Evolutionary conservation across 2,113 vertebrate genomes (phyloP), one percentile per base, ranked within the genome.

Genomic region (Arvicanthis niloticus): DNA sequence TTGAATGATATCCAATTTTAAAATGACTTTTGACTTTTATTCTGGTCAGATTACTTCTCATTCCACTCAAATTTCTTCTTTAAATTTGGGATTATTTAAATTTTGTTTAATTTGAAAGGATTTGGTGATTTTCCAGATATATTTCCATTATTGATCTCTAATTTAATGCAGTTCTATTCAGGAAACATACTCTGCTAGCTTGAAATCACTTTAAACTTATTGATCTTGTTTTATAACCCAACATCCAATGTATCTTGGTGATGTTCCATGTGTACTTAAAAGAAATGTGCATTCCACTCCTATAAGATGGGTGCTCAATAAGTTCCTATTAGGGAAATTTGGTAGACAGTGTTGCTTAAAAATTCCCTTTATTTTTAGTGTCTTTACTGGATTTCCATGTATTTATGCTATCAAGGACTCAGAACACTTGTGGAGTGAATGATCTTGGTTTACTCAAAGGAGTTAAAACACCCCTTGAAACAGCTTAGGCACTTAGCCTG

Each of bases 161-260:
- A 84, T 95, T 89, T 95, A 95, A 96, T 96, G 91, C 58, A 82
- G 7, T 91, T 93, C 88, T 93, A 13, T 91, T 95, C 67, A 96
- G 53, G 65, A 97, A 97, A 92, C 51, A 95, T 7, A 81, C 51
- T 92, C 45, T 95, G 42, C 80, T 73, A 76, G 70, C 76, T 82
- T 95, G 92, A 85, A 93, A 95, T 91, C 34, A 96, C 78, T 95
- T 93, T 86, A 96, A 96, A 88, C 88, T 7, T 96, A 97, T 97
- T 92, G 92, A 97, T 96, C 45, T 82, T 92, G 58, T 91, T 95
- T 96, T 92, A 93, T 77, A 48, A 29, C 15, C 62, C 62, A 96
- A 82, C 40, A 81, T 78, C 51, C 21, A 81, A 19, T 89, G 81
- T 80, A 78, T 80, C 42, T 62, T 92, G 56, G 48, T 86, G 70